Evolutionary conservation across 2,797 vertebrate genomes (phyloP).

Genomic region (Pygocentrus nattereri): DNA sequence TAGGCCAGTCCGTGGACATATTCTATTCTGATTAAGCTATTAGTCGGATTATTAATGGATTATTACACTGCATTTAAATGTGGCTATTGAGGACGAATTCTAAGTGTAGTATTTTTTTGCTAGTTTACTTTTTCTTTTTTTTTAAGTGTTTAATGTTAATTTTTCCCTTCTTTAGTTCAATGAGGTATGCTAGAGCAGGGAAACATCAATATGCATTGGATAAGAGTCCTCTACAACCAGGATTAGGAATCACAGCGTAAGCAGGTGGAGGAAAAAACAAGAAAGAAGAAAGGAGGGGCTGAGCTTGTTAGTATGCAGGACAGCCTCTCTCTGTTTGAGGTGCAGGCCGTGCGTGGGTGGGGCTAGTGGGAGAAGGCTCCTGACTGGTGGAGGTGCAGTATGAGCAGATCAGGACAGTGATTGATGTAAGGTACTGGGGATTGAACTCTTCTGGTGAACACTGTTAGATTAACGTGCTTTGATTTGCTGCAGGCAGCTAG

Average conservation of each 20-base stretch:
- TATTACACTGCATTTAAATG: no score
- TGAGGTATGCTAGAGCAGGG: background rate
- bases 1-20: no score
- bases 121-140: no score
- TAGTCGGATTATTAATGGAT: no score
- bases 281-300: background rate
- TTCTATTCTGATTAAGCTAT: no score
- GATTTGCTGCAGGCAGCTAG: slow-evolving; percentile 54
- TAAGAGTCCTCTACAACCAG: background rate
- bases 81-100: no score
- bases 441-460: slow-evolving; percentile 33
- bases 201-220: background rate
- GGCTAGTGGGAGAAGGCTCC: slow-evolving; percentile 3
- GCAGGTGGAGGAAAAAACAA: slow-evolving; percentile 11
- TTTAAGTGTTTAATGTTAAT: no score
- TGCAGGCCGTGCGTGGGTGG: background rate
- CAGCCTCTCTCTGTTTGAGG: slow-evolving; percentile 27
- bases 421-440: slow-evolving; percentile 47
- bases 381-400: slow-evolving; percentile 34
- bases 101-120: no score
- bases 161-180: no score
- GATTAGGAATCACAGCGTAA: background rate
- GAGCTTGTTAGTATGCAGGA: slow-evolving; percentile 37
- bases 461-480: slow-evolving; percentile 60
- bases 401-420: slow-evolving; percentile 33